Evolutionary conservation across 1,140 invertebrate species (phyloP), one percentile per base, ranked within the genome.

Genomic region (Andricus grossulariae): DNA sequence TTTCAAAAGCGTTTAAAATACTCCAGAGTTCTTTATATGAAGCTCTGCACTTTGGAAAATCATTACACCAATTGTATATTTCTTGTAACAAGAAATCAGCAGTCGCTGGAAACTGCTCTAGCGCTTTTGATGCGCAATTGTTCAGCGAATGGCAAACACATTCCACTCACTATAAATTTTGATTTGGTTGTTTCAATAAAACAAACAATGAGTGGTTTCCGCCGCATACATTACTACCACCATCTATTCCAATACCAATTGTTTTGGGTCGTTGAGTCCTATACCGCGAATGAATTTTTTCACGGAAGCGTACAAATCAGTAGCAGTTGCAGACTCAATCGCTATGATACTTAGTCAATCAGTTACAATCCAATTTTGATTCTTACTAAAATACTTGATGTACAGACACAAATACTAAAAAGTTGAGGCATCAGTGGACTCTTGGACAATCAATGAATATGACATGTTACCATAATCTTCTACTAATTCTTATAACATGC

Each of bases 11-110:
- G 57, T 84, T 86, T 15, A 85, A 66, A 21, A 76, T 75, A 49
- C 83, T 77, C 50, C 76, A 82, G 12, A 76, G 15, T 57, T 75
- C 19, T 50, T 60, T 76, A 57, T 85, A 86, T 1, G 39, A 45
- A 8, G 76, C 21, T 55, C 74, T 77, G 75, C 85, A 18, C 12
- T 77, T 60, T 12, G 82, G 55, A 45, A 79, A 82, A 13, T 71
- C 16, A 13, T 54, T 50, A 51, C 85, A 86, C 85, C 83, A 85
- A 70, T 82, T 82, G 50, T 71, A 82, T 21, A 82, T 78, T 81
- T 85, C 81, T 45, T 57, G 50, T 12, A 78, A 78, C 10, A 84
- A 55, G 78, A 80, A 86, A 51, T 85, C 82, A 1, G 82, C 60
- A 55, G 57, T 72, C 1, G 82, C 82, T 18, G 83, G 85, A 25